Base-by-base conservation (phyloP, 2,797 vertebrate species). In the Strix occidentalis region DNA sequence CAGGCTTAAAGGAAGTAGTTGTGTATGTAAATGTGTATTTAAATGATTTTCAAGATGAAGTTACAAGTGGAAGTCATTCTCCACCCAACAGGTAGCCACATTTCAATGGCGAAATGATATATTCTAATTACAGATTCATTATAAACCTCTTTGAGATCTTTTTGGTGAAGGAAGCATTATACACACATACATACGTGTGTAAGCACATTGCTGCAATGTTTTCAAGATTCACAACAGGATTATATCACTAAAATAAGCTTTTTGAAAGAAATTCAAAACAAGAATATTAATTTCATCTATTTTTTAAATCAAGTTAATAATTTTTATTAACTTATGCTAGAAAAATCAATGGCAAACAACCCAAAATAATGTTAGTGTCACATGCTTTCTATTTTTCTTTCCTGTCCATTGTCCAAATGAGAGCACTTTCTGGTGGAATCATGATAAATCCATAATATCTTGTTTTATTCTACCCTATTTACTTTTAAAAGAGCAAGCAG, bases 401-500 rank as follows among this genome's bases (percentile, higher is more conserved):
- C 53, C 33, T 57, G 8, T 79, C 76, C 78, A 16, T 53, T 29
- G 8, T 58, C 39, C 56, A 74, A 79, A 84, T 69, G 43, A 85
- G 70, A 76, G 24, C 31, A 35, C 29, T 84, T 93, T 58, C 57
- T 64, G 46, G 37, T 87, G 71, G 68, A 86, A 90, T 89, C 72
- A 18, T 64, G 75, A 53, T 87, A 90, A 78, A 65, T 64, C 60
- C 2, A 0, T 56, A 83, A 69, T 92, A 86, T 64, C 31, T 41
- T 88, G 28, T 86, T 96, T 88, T 89, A 54, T 74, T 94, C 17
- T 37, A 54, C 13, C 23, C 24, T 84, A 53, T 43, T 88, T 69
- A 48, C 31, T 93, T 96, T 94, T 79, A 76, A 94, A 86, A 95
- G 61, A 91, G 81, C 64, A 95, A 57, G 61, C 64, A 91, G 86